Evolutionary conservation across 2,113 vertebrate species (phyloP).

Genomic region (Romanogobio albipinnatus): DNA sequence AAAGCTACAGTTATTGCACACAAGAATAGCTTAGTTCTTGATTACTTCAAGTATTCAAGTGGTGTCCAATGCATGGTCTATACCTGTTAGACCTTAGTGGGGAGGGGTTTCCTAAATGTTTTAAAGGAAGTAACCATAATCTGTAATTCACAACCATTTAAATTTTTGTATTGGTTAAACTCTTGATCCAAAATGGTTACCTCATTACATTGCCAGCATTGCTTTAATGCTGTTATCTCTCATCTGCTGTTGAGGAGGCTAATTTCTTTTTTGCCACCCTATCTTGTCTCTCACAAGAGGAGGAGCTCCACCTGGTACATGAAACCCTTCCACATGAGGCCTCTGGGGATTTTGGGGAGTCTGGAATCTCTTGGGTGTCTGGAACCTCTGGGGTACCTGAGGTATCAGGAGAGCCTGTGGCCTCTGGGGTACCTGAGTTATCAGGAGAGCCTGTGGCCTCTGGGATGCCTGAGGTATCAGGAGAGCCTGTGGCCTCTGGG

Average conservation of each 20-base stretch:
- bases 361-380: slow-evolving; percentile 22
- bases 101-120: not conserved
- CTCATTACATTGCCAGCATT: slow-evolving; percentile 24
- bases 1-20: not conserved
- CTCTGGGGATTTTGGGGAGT: slow-evolving; percentile 63
- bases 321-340: slow-evolving; percentile 64
- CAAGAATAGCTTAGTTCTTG: not conserved
- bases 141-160: slow-evolving; percentile 60
- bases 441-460: slow-evolving; percentile 55
- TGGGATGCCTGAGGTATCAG: slow-evolving; percentile 46
- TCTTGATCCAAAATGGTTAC: slow-evolving; percentile 10
- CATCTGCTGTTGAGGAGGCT: slow-evolving; percentile 51
- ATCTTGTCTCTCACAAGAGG: slow-evolving; percentile 77
- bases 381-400: not conserved
- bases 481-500: not conserved
- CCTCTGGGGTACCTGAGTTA: slow-evolving; percentile 58
- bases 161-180: slow-evolving; percentile 54
- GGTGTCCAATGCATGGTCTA: not conserved
- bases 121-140: not conserved
- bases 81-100: not conserved
- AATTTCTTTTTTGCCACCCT: slow-evolving; percentile 66
- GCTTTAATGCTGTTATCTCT: slow-evolving; percentile 46
- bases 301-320: slow-evolving; percentile 65
- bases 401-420: not conserved
- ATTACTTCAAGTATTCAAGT: not conserved